Conservation (phyloP, 1,140 invertebrate species). For the Heterodera schachtii region DNA sequence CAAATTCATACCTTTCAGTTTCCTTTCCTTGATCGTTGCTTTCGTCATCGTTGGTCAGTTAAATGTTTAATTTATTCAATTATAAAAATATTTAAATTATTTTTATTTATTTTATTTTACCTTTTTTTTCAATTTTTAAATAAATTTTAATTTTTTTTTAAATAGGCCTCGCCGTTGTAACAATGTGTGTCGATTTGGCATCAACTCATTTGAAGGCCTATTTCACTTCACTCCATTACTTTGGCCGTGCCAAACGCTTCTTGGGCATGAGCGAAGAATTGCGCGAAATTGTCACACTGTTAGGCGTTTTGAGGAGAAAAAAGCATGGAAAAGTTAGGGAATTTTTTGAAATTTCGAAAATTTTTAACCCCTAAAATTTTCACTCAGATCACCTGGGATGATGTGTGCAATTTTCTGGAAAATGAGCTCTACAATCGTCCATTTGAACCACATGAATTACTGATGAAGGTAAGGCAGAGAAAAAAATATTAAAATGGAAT, state of each 20-base stretch:
- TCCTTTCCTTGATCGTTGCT: conserved; percentile 64
- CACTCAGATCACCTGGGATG: conserved; percentile 63
- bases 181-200: conserved; percentile 65
- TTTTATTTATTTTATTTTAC: too few species aligned
- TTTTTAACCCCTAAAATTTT: conserved; percentile 30
- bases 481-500: conserved; percentile 1
- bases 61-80: not conserved
- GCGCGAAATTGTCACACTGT: conserved; percentile 62
- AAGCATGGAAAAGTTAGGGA: conserved; percentile 64
- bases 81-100: too few species aligned
- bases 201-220: conserved; percentile 65
- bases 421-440: conserved; percentile 65
- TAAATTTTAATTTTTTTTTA: conserved; percentile 12
- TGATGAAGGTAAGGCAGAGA: conserved; percentile 56
- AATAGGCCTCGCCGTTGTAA: conserved; percentile 63
- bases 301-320: conserved; percentile 65
- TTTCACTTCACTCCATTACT: conserved; percentile 65
- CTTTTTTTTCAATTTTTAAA: too few species aligned
- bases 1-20: conserved; percentile 3
- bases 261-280: conserved; percentile 65
- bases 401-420: conserved; percentile 64
- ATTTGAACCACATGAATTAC: conserved; percentile 64
- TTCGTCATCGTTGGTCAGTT: conserved; percentile 62
- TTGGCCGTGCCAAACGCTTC: conserved; percentile 63
- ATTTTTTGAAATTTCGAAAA: conserved; percentile 23